A percentile compares a stretch with the other conserved stretches of the same genome.
phyloP scores from a whole-genome alignment of 1,140 invertebrate species.

The Anastrepha obliqua region DNA sequence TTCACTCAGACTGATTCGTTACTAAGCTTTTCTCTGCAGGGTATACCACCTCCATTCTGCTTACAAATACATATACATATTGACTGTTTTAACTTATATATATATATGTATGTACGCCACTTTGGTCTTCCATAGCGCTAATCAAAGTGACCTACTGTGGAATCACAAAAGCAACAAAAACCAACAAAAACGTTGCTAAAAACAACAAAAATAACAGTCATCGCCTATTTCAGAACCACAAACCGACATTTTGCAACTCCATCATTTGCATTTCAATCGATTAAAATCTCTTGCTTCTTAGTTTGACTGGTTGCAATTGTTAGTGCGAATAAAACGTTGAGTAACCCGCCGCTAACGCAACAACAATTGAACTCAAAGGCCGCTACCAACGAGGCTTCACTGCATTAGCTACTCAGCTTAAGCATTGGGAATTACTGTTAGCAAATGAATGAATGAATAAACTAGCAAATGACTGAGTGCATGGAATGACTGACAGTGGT shows the following conservation, averaged over 20 bases:
- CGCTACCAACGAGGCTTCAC: not conserved
- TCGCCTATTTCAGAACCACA: slow-evolving; percentile 16
- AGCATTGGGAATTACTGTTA: not conserved
- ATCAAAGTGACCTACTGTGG: slow-evolving; percentile 47
- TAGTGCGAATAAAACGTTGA: not conserved
- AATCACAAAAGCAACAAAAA: not conserved
- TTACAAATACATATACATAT: no score
- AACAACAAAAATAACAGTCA: not conserved
- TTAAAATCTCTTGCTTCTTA: slow-evolving; percentile 23
- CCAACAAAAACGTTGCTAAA: not conserved
- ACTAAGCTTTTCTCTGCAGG: no score
- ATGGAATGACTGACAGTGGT: slow-evolving; percentile 29
- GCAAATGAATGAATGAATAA: slow-evolving; percentile 20
- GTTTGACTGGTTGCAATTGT: not conserved
- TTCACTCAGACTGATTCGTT: no score
- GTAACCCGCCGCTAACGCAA: not conserved
- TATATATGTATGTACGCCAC: not conserved
- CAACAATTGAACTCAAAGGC: not conserved
- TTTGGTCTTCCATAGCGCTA: slow-evolving; percentile 4
- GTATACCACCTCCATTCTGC: no score
- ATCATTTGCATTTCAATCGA: slow-evolving; percentile 51
- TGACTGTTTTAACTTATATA: no score
- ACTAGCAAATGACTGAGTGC: slow-evolving; percentile 20
- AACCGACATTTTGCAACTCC: slow-evolving; percentile 34
- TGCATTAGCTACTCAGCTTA: slow-evolving; percentile 1